Evolutionary conservation across 2,888 invertebrate genomes (phyloP), one percentile per base, ranked within the genome.

Genomic region (Geophilus truncorum): DNA sequence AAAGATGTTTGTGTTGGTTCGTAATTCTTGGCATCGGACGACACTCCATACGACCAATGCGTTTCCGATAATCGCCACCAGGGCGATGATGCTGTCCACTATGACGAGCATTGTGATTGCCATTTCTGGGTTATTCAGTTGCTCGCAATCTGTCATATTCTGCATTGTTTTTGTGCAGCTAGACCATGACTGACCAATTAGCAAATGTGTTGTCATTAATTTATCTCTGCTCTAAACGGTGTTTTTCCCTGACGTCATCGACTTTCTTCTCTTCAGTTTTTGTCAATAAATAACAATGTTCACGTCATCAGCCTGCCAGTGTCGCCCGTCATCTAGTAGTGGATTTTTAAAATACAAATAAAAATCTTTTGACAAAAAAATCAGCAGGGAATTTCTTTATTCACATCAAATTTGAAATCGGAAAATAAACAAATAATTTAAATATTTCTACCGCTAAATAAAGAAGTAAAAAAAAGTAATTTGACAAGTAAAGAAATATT

Each of bases 1-100:
- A 51, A 80, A 80, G 23, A 80, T 80, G 36, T 80, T 80, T 15
- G 80, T 80, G n/a, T 70, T 40, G 18, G 75, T 80, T 5, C 80
- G 70, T 30, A 80, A 36, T 9, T 32, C 25, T 23, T 32, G 80
- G 28, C 34, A 80, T 1, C 76, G 30, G 18, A 75, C 23, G 21
- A 80, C 80, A 34, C 80, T 80, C 18, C 32, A 21, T n/a, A 80
- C 76, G 34, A 80, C 80, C 36, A 80, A 12, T 2, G 75, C 15
- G 70, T 80, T 80, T 28, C 80, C 80, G 15, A 76, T 21, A 18
- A 80, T 75, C 3, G 80, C 80, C 15, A 80, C 12, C 12, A 80
- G 9, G 4, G 75, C 70, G 12, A 80, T 32, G 32, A 80, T 10
- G 21, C 6, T 5, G 25, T 80, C 80, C 0, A 79, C 45, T 10